These are phyloP conservation scores for Solenopsis fugax DNA, from an alignment of 1,140 invertebrate species.

Conservation along the genomic window DNA sequence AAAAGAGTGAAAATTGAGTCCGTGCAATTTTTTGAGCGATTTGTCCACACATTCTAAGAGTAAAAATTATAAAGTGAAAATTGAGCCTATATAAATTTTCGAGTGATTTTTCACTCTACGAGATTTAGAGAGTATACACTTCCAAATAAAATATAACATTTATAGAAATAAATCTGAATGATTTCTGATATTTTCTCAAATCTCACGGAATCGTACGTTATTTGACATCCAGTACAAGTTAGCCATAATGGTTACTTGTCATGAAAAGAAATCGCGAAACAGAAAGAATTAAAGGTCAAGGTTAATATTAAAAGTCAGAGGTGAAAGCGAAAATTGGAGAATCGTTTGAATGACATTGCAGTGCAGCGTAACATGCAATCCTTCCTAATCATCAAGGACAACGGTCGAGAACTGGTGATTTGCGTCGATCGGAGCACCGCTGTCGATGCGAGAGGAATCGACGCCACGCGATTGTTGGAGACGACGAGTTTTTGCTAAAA, in stretches of 20 bases:
- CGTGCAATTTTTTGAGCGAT: too few relatives aligned
- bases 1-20: too few relatives aligned
- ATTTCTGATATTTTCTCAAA: background rate
- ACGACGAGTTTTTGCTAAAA: slow-evolving; percentile 82
- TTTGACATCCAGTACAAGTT: background rate
- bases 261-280: background rate
- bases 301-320: slow-evolving; percentile 33
- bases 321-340: slow-evolving; percentile 23
- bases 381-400: background rate
- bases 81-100: too few relatives aligned
- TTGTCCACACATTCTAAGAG: too few relatives aligned
- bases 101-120: too few relatives aligned
- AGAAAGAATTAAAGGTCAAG: background rate
- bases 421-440: slow-evolving; percentile 46
- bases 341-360: background rate
- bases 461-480: slow-evolving; percentile 51
- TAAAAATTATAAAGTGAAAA: too few relatives aligned
- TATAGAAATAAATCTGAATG: background rate
- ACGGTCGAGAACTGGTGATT: slow-evolving; percentile 23
- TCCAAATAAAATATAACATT: background rate
- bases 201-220: background rate
- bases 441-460: slow-evolving; percentile 50
- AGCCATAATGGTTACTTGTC: background rate
- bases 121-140: background rate
- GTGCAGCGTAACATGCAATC: background rate